Conservation (phyloP, 2,797 vertebrate species). For the Esox masquinongy region DNA sequence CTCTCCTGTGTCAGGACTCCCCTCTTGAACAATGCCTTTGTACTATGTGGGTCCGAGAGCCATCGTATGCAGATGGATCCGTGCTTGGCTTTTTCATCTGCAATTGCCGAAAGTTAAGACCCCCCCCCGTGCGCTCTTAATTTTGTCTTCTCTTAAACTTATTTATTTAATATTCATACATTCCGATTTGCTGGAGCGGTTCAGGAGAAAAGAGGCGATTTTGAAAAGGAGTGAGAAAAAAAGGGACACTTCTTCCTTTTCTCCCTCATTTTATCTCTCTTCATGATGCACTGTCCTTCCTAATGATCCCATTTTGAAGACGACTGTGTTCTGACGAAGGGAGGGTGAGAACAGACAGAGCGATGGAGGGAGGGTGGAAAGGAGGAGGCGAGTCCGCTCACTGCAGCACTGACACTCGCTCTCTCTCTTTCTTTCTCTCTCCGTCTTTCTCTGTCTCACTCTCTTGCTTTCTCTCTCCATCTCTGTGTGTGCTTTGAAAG, state of each 20-base stretch:
- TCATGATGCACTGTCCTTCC: conserved; percentile 59
- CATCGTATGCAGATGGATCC: conserved; percentile 70
- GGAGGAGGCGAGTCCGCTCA: conserved; percentile 52
- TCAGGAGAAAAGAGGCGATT: conserved; percentile 58
- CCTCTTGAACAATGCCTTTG: conserved; percentile 59
- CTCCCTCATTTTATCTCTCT: conserved; percentile 44
- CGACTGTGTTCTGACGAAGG: conserved; percentile 63
- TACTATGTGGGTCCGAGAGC: conserved; percentile 79
- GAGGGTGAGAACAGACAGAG: conserved; percentile 8
- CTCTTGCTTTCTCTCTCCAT: not conserved
- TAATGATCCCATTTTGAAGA: conserved; percentile 76
- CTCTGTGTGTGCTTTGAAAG: conserved; percentile 72
- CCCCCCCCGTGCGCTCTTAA: conserved; percentile 68
- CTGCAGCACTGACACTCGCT: conserved; percentile 59
- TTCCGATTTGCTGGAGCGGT: conserved; percentile 66
- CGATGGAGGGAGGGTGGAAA: not conserved
- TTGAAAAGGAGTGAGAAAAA: conserved; percentile 43
- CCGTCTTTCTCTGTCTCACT: conserved; percentile 42
- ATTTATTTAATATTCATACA: conserved; percentile 76
- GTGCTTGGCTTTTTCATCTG: conserved; percentile 72
- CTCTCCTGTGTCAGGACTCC: not conserved
- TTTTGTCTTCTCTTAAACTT: conserved; percentile 69
- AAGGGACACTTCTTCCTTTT: conserved; percentile 29
- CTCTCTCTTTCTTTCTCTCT: conserved; percentile 5
- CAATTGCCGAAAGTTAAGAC: conserved; percentile 72